phyloP scores from a whole-genome alignment of 2,888 invertebrate species.

The Netelia inedita region DNA sequence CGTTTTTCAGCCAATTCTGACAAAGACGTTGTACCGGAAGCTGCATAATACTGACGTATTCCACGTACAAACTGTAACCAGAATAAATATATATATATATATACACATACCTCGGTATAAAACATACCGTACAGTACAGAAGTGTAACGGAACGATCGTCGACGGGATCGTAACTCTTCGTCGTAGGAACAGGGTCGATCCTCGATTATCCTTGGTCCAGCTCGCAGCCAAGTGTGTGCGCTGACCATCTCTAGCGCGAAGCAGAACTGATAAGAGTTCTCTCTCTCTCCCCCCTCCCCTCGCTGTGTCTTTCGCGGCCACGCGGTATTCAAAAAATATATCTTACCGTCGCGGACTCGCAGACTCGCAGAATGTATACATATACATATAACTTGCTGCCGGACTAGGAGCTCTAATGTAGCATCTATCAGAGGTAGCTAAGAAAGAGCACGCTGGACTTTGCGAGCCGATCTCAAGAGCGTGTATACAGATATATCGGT shows the following conservation, averaged over 20 bases:
- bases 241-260: conserved; percentile 2
- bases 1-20: conserved; percentile 1
- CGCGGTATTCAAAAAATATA: conserved; percentile 57
- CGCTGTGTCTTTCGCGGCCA: conserved; percentile 3
- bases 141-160: conserved; percentile 76
- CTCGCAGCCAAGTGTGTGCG: background rate
- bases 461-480: conserved; percentile 34
- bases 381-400: background rate
- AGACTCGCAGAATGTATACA: background rate
- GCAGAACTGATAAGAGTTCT: conserved; percentile 61
- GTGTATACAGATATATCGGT: conserved; percentile 29
- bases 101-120: background rate
- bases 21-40: conserved; percentile 42
- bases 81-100: background rate
- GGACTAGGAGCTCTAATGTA: conserved; percentile 12
- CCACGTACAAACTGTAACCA: background rate
- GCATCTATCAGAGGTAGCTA: conserved; percentile 48
- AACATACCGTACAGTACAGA: conserved; percentile 60
- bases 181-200: conserved; percentile 70
- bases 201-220: conserved; percentile 67
- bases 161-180: conserved; percentile 75
- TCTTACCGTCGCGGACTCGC: conserved; percentile 33
- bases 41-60: conserved; percentile 13
- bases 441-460: conserved; percentile 31
- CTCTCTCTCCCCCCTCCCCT: background rate